phyloP scores from a whole-genome alignment of 2,797 vertebrate genomes.

The Scolopax rusticola region DNA sequence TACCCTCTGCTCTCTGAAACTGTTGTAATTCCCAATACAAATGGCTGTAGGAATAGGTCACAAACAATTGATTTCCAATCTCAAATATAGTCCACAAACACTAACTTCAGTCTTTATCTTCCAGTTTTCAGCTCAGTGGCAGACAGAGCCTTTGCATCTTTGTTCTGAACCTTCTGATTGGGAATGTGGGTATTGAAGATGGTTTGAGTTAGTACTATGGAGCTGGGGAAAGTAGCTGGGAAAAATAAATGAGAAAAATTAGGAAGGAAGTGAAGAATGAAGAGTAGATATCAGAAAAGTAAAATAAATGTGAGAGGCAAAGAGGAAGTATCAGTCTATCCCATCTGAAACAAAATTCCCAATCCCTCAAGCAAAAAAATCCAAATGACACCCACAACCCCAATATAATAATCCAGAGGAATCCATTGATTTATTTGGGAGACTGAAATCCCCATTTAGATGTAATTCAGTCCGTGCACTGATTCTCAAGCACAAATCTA shows the following conservation, averaged over 20 bases:
- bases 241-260: background rate
- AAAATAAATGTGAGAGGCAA: background rate
- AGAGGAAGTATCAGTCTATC: background rate
- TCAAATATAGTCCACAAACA: background rate
- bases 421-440: background rate
- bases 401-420: background rate
- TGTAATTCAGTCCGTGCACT: background rate
- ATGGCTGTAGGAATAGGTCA: background rate
- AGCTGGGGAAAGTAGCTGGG: background rate
- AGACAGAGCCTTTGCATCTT: background rate
- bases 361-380: background rate
- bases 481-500: background rate
- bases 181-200: background rate
- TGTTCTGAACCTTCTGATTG: background rate
- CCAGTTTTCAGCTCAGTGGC: background rate
- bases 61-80: background rate
- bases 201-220: background rate
- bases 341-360: background rate
- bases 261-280: background rate
- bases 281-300: background rate
- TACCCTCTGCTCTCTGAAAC: background rate
- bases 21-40: background rate
- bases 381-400: rapidly evolving
- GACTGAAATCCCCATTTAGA: background rate
- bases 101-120: background rate